Evolutionary conservation across 2,888 invertebrate species (phyloP), one percentile per base, ranked within the genome.

Genomic region (Drosophila flavopinicola): DNA sequence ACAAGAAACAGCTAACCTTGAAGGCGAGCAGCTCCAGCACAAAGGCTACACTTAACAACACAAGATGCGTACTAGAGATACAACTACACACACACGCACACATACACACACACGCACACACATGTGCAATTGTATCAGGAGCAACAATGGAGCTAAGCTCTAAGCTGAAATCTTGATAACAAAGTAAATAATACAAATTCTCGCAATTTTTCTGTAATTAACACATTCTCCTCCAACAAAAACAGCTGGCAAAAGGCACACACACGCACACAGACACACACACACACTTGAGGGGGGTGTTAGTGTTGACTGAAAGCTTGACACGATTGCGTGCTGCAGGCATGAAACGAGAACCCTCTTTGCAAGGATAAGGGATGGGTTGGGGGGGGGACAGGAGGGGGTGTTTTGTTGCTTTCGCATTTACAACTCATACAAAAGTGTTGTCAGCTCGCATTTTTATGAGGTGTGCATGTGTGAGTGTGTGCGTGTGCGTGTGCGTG

Each of bases 111-210:
- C 24, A 13, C 20, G 23, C 35, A 10, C 23, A 20, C 13, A 15
- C n/a, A 27, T 13, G n/a, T 27, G 27, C 51, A 51, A 41, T 39
- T 42, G 30, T 27, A 57, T 15, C 9, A 38, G 30, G 9, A 42
- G 52, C 27, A 73, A 66, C 42, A 75, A 57, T 48, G 63, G 38
- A 57, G 53, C 77, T 67, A 30, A 75, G 76, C 79, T 77, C 60
- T 20, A 37, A 58, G 58, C 61, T 58, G 37, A 58, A 61, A 82
- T 82, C 82, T 78, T 73, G 85, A 80, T 85, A 80, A 78, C 87
- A 80, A 80, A 78, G 80, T 87, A 80, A 80, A 80, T 80, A 87
- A 85, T 85, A 87, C 78, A 74, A 82, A 87, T 87, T 80, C 83
- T 87, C 66, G 75, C 83, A 82, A 87, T 87, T 80, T 80, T 87